Conservation (phyloP, 2,888 invertebrate genomes). For the Erebia palarica region DNA sequence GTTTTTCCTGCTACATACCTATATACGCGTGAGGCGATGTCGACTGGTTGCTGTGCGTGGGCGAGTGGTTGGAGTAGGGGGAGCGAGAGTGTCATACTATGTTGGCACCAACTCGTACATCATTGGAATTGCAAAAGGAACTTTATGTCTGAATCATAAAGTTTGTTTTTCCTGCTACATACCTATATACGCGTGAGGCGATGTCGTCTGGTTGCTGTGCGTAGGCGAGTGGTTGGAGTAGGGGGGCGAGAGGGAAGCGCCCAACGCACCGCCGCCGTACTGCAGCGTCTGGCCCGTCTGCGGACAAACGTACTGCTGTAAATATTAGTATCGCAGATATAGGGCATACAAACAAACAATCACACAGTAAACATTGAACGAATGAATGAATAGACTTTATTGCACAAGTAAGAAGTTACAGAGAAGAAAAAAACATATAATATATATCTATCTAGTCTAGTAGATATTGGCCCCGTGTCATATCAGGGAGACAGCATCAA, state of each 20-base stretch:
- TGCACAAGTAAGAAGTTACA: too few relatives aligned
- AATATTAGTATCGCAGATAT: constrained; percentile 33
- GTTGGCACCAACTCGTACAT: too few relatives aligned
- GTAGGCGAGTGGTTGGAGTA: constrained; percentile 94
- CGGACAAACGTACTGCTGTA: constrained; percentile 33
- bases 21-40: constrained; percentile 90
- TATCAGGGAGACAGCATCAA: too few relatives aligned
- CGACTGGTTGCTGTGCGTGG: constrained; percentile 92
- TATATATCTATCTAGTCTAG: too few relatives aligned
- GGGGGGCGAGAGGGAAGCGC: constrained; percentile 89
- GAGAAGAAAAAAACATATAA: too few relatives aligned
- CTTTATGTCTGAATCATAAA: too few relatives aligned
- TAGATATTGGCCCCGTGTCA: too few relatives aligned
- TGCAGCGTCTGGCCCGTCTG: constrained; percentile 87
- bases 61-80: constrained; percentile 93
- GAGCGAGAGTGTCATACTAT: constrained; percentile 84
- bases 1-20: constrained; percentile 70
- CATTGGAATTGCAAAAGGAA: too few relatives aligned
- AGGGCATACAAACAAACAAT: too few relatives aligned
- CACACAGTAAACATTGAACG: too few relatives aligned
- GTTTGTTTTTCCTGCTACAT: constrained; percentile 41
- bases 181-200: constrained; percentile 90
- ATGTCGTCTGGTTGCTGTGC: constrained; percentile 91
- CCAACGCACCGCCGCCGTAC: constrained; percentile 66
- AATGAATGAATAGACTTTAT: too few relatives aligned